Conservation (phyloP, 2,888 invertebrate species). For the Lepidochrysops patricia region DNA sequence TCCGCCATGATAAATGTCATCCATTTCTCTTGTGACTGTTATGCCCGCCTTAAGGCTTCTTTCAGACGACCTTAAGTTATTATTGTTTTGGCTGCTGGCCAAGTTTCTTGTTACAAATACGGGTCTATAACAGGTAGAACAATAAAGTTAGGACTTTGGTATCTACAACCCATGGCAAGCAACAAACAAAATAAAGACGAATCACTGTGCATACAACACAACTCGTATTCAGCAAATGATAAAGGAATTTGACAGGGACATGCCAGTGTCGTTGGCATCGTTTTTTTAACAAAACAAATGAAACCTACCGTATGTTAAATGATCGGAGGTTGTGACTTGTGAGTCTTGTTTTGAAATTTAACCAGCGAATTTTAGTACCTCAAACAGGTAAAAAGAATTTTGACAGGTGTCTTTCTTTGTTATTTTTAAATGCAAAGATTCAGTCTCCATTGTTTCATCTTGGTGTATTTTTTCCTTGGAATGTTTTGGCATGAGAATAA, state of each 20-base stretch:
- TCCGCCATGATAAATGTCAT: too few species aligned
- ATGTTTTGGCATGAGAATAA: not conserved
- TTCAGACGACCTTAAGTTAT: too few species aligned
- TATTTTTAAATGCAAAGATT: not conserved
- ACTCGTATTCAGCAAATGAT: not conserved
- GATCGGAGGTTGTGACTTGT: not conserved
- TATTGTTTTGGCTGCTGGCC: too few species aligned
- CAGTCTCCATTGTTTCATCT: not conserved
- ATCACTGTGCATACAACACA: not conserved
- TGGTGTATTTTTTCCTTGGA: not conserved
- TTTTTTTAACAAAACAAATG: not conserved
- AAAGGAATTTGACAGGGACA: not conserved
- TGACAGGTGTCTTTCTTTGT: not conserved
- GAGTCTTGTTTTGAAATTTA: not conserved
- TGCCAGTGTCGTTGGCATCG: not conserved
- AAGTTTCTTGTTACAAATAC: too few species aligned
- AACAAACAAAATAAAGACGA: too few species aligned
- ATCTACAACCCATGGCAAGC: too few species aligned
- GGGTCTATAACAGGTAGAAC: too few species aligned
- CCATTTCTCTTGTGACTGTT: too few species aligned
- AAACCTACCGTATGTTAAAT: not conserved
- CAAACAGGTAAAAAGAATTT: slow-evolving; percentile 1
- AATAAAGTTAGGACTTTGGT: too few species aligned
- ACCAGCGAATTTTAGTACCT: not conserved
- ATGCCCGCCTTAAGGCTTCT: too few species aligned